Evolutionary conservation across 2,113 vertebrate genomes (phyloP).

Genomic region (Hippopotamus amphibius): DNA sequence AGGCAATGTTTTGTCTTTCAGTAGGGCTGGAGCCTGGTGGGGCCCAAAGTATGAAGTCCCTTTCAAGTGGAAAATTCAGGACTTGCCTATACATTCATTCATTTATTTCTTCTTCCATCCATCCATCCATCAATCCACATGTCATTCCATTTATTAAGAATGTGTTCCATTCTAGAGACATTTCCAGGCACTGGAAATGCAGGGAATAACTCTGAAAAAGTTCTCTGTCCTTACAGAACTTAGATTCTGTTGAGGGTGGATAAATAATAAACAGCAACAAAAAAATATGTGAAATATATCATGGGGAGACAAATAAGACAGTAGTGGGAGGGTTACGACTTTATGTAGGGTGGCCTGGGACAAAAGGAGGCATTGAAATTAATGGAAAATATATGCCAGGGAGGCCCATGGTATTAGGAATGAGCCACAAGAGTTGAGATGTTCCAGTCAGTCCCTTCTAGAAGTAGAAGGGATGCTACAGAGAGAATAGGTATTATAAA

Average conservation of each 20-base stretch:
- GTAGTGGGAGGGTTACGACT: background rate
- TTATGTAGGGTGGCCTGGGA: background rate
- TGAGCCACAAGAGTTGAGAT: background rate
- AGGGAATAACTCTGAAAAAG: background rate
- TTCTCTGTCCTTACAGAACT: background rate
- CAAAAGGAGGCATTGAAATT: too few relatives aligned
- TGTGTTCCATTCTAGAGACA: background rate
- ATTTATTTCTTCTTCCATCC: background rate
- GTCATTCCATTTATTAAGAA: background rate
- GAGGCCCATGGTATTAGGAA: background rate
- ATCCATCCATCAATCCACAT: background rate
- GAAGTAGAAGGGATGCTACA: background rate
- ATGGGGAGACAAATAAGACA: background rate
- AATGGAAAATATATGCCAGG: background rate
- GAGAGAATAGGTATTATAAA: background rate
- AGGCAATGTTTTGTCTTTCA: background rate
- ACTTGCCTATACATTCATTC: background rate
- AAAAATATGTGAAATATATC: background rate
- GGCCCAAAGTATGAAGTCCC: background rate
- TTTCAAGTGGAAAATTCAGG: background rate
- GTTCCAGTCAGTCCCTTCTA: background rate
- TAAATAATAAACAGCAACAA: background rate
- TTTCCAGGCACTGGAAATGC: background rate
- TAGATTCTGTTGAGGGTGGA: background rate
- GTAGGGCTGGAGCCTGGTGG: background rate